phyloP scores from a whole-genome alignment of 2,113 vertebrate genomes.

The Montifringilla adamsi region DNA sequence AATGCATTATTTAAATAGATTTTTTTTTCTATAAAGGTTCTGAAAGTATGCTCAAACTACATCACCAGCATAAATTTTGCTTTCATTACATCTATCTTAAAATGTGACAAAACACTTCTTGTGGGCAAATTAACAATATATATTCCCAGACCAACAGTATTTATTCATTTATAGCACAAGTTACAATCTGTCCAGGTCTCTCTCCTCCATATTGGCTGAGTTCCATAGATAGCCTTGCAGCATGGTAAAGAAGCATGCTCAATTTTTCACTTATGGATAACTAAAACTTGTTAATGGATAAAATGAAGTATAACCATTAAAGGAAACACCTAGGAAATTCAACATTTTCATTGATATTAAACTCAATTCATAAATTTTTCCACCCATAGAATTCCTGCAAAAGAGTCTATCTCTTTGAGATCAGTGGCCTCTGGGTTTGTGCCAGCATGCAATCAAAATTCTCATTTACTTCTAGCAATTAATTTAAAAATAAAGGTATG shows the following conservation, averaged over 20 bases:
- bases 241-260: background rate
- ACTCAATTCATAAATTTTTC: background rate
- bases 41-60: background rate
- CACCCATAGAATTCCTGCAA: background rate
- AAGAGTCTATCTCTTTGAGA: background rate
- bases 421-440: background rate
- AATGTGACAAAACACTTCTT: background rate
- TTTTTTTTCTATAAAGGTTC: background rate
- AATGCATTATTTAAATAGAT: background rate
- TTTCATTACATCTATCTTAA: background rate
- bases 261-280: background rate
- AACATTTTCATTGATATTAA: background rate
- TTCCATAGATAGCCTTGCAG: fast-evolving
- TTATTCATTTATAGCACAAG: background rate
- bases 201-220: background rate
- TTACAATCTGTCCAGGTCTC: background rate
- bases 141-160: background rate
- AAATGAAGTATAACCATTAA: background rate
- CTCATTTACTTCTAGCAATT: background rate
- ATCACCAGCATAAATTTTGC: background rate
- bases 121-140: background rate
- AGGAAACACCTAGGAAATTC: background rate
- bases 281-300: background rate
- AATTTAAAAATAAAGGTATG: slow-evolving; percentile 35
- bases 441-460: slow-evolving; percentile 14